Base-by-base conservation (phyloP, 2,113 vertebrate genomes). In the Microtus oregoni region DNA sequence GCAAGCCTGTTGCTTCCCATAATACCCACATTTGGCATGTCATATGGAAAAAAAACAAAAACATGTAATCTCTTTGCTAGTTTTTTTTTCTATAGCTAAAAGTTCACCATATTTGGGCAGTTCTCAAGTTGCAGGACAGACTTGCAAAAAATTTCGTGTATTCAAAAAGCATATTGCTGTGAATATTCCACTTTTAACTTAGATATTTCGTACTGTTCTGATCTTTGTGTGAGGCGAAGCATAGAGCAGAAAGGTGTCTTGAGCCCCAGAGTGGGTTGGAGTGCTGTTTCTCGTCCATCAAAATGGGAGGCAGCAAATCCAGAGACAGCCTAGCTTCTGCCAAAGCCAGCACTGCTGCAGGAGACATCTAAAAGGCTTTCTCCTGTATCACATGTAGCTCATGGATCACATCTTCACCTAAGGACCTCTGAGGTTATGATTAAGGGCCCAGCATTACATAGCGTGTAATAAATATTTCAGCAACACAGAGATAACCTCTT, bases 41-140 rank as follows among this genome's bases (percentile, higher is more conserved):
- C 86, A 55, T 77, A 65, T n/a, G 94, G 92, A 63, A 86, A 96
- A 86, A 83, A 96, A 85, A 83, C 41, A 85, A 95, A 95, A 91
- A 70, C 76, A 94, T 72, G 75, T 75, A 73, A 89, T 86, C 81
- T 94, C 55, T 90, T 92, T 91, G 91, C 85, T 85, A 63, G 38
- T 24, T 28, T 58, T 30, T 28, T 65, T 83, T 91, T 89, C 90
- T 77, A 13, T 82, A 94, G 28, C 65, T 94, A 61, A 92, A 95
- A 95, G 81, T 58, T 79, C 30, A 92, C 52, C 58, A 30, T 92
- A 92, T 95, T 93, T 92, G 61, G 93, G 79, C 38, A 89, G 68
- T 93, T 92, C 50, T 87, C 93, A 65, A 94, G 24, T 92, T 94
- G 61, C 41, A n/a, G 89, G 81, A 81, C 24, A 44, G 38, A 81